Evolutionary conservation across 2,797 vertebrate species (phyloP).

Genomic region (Hypotaenidia okinawae): DNA sequence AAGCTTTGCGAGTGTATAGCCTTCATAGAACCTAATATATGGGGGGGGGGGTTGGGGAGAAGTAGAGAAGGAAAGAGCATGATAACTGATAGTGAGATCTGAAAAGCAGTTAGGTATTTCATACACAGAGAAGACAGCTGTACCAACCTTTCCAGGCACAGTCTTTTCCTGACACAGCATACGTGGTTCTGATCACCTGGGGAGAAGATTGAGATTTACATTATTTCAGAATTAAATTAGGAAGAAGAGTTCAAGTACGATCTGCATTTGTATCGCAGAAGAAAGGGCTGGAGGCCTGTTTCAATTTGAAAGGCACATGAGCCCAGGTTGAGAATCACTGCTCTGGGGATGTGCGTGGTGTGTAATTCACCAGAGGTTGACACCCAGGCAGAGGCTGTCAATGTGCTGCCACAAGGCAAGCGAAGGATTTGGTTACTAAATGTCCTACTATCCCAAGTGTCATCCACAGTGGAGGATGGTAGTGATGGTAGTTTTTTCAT

Average conservation of each 20-base stretch:
- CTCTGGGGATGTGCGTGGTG: fast-evolving
- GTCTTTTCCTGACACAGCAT: constrained; percentile 7
- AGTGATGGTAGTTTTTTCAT: background rate
- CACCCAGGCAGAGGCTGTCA: background rate
- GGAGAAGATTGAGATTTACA: background rate
- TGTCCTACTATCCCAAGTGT: background rate
- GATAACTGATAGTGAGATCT: background rate
- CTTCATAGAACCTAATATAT: background rate
- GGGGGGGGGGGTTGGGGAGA: background rate
- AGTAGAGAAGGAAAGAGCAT: background rate
- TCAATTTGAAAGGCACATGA: background rate
- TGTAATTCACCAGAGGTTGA: background rate
- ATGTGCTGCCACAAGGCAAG: background rate
- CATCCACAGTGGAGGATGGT: background rate
- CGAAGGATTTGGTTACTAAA: background rate
- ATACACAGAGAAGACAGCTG: background rate
- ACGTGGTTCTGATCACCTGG: background rate
- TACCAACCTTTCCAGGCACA: background rate
- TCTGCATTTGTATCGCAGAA: background rate
- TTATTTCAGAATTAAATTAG: constrained; percentile 26
- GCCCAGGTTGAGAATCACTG: fast-evolving
- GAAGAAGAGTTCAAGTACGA: background rate
- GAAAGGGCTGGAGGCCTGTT: background rate
- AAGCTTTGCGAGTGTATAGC: background rate
- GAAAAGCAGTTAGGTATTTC: background rate